Conservation (phyloP, 2,888 invertebrate species). For the Amphipyra berbera region DNA sequence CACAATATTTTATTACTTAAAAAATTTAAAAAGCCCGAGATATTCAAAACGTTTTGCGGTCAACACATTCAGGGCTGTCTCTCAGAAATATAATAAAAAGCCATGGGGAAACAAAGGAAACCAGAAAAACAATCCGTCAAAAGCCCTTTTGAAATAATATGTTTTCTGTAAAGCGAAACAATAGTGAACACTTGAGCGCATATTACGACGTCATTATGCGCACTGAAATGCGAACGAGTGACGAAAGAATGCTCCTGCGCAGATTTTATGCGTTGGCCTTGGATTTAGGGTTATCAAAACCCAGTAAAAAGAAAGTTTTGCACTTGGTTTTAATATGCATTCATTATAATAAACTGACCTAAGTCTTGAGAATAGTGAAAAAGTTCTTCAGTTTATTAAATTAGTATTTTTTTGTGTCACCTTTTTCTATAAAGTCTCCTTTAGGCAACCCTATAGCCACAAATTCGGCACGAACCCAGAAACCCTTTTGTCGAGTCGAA, state of each 20-base stretch:
- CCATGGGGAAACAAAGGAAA: slow-evolving; percentile 37
- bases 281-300: slow-evolving; percentile 46
- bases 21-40: neutral
- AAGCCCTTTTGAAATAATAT: slow-evolving; percentile 37
- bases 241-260: slow-evolving; percentile 54
- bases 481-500: slow-evolving; percentile 32
- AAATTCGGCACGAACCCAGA: slow-evolving; percentile 42
- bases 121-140: slow-evolving; percentile 39
- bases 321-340: neutral
- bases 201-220: slow-evolving; percentile 58
- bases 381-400: too few species aligned
- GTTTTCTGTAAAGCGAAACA: slow-evolving; percentile 56
- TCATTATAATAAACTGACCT: too few species aligned
- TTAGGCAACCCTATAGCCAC: slow-evolving; percentile 35
- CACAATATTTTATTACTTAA: slow-evolving; percentile 23
- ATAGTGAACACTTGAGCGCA: slow-evolving; percentile 64
- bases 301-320: neutral
- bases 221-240: slow-evolving; percentile 47
- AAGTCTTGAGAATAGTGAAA: too few species aligned
- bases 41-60: slow-evolving; percentile 22
- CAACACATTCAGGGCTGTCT: slow-evolving; percentile 24
- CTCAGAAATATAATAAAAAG: slow-evolving; percentile 33
- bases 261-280: slow-evolving; percentile 61
- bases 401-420: neutral
- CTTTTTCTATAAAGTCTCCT: neutral